A percentile compares a stretch with the other conserved stretches of the same genome.
Evolutionary conservation across 2,888 invertebrate species (phyloP).

Genomic region (Polymixis flavicincta): DNA sequence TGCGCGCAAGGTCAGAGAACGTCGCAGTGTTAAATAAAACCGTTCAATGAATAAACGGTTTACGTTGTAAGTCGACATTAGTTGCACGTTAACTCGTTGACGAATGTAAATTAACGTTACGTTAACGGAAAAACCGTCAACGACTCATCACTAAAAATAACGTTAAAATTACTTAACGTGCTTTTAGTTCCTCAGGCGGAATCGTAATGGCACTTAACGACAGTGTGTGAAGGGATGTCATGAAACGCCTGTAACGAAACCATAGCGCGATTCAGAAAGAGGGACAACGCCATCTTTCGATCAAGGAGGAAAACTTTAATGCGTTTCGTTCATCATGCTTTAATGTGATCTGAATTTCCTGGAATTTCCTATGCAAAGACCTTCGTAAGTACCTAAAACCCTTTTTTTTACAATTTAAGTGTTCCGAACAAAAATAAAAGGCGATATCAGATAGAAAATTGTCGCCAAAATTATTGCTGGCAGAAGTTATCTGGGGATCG

Average conservation of each 20-base stretch:
- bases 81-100: too few relatives aligned
- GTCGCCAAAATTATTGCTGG: slow-evolving; percentile 9
- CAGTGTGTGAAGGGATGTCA: background rate
- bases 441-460: background rate
- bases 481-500: slow-evolving; percentile 1
- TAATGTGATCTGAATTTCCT: background rate
- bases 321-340: background rate
- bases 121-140: too few relatives aligned
- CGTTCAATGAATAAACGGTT: too few relatives aligned
- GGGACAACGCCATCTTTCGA: slow-evolving; percentile 16
- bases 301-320: background rate
- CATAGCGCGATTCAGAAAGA: background rate
- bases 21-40: too few relatives aligned
- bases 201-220: too few relatives aligned
- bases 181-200: too few relatives aligned
- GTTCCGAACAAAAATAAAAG: background rate
- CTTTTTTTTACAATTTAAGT: background rate
- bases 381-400: background rate
- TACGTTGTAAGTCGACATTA: too few relatives aligned
- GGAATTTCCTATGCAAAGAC: background rate
- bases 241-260: background rate
- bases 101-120: too few relatives aligned
- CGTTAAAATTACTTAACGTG: too few relatives aligned
- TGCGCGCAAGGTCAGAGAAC: too few relatives aligned
- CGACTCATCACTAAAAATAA: too few relatives aligned